Percentiles rank a stretch among this genome's conserved stretches.
These are phyloP conservation scores for Rhagologus leucostigma DNA, from an alignment of 2,113 vertebrate species.

Conservation along the genomic window DNA sequence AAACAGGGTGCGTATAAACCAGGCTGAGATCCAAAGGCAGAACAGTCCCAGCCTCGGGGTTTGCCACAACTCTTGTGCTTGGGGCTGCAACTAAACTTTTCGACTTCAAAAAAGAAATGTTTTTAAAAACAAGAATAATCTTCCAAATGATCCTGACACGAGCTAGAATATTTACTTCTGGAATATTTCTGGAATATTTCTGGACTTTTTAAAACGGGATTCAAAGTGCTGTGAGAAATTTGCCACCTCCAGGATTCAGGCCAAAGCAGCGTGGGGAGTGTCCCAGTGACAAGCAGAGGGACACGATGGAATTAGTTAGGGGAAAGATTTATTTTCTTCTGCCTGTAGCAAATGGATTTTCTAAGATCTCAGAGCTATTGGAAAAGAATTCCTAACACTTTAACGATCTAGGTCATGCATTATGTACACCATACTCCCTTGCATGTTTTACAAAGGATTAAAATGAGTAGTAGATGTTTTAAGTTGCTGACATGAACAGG, in stretches of 20 bases:
- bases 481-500: not conserved
- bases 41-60: not conserved
- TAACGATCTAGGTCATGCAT: not conserved
- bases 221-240: not conserved
- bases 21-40: not conserved
- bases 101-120: constrained; percentile 4
- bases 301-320: not conserved
- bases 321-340: not conserved
- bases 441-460: not conserved
- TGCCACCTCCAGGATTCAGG: not conserved
- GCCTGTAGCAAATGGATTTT: not conserved
- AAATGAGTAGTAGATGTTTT: not conserved
- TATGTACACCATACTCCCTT: not conserved
- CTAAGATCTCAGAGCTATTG: not conserved
- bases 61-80: constrained; percentile 23
- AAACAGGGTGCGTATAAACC: not conserved
- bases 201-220: not conserved
- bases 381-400: not conserved
- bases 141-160: not conserved
- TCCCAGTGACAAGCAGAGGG: not conserved
- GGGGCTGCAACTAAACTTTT: constrained; percentile 37
- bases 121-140: not conserved
- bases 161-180: not conserved
- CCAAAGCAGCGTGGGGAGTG: rapidly evolving
- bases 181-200: not conserved